These are phyloP conservation scores for Barnardius zonarius DNA, from an alignment of 2,113 vertebrate species.

Conservation along the genomic window DNA sequence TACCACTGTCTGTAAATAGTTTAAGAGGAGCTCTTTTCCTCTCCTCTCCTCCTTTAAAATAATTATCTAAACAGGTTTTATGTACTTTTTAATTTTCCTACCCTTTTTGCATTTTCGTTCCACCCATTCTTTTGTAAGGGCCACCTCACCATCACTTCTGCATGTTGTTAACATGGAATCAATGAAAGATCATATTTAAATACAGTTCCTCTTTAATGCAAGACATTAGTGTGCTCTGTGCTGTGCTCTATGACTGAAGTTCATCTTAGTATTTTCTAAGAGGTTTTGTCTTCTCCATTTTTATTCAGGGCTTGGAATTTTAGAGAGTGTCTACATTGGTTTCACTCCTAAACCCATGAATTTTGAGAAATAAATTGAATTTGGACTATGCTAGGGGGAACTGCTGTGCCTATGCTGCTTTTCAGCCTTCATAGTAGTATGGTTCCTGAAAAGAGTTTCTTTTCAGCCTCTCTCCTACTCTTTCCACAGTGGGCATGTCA, in stretches of 20 bases:
- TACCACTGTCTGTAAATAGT: background rate
- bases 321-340: background rate
- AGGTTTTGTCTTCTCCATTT: background rate
- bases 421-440: background rate
- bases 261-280: background rate
- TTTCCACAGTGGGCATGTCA: background rate
- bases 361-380: background rate
- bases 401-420: background rate
- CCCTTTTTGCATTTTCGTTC: background rate
- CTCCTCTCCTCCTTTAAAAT: background rate
- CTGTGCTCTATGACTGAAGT: background rate
- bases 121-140: background rate
- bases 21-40: background rate
- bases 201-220: background rate
- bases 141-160: background rate
- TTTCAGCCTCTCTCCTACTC: background rate
- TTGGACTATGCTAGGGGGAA: background rate
- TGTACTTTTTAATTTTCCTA: background rate
- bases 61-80: background rate
- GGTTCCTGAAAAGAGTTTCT: background rate
- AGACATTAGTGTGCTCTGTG: background rate
- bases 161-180: background rate
- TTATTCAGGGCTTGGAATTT: background rate
- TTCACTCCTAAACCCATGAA: background rate
- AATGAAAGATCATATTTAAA: background rate